A percentile compares a stretch with the other conserved stretches of the same genome.
Conservation (phyloP, 1,140 invertebrate species). For the Drosophila arizonae region DNA sequence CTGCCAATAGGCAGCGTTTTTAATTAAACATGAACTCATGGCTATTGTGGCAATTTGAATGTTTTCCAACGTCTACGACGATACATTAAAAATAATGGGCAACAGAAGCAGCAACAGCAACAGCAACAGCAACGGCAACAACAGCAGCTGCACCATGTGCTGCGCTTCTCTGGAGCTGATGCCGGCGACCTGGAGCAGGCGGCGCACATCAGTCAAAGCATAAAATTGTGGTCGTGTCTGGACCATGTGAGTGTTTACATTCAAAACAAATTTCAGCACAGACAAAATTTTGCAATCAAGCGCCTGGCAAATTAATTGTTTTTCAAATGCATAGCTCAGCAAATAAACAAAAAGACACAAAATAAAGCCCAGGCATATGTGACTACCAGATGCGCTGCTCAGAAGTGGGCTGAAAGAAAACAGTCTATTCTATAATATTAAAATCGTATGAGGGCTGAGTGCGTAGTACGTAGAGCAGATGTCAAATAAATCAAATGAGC, state of each 20-base stretch:
- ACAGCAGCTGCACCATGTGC: slow-evolving; percentile 44
- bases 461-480: too few relatives aligned
- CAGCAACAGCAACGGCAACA: background rate
- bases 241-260: slow-evolving; percentile 65
- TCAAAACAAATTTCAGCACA: slow-evolving; percentile 62
- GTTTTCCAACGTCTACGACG: slow-evolving; percentile 21
- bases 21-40: slow-evolving; percentile 77
- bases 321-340: slow-evolving; percentile 69
- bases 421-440: background rate
- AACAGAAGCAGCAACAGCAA: slow-evolving; percentile 7
- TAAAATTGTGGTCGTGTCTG: slow-evolving; percentile 68
- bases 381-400: slow-evolving; percentile 8
- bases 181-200: slow-evolving; percentile 1
- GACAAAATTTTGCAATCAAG: slow-evolving; percentile 56
- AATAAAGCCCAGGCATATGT: background rate
- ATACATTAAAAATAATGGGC: slow-evolving; percentile 31
- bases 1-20: slow-evolving; percentile 52
- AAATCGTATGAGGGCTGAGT: background rate
- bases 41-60: slow-evolving; percentile 22
- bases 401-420: background rate
- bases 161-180: slow-evolving; percentile 27
- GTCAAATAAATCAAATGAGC: too few relatives aligned
- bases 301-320: slow-evolving; percentile 68
- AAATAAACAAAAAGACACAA: slow-evolving; percentile 46
- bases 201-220: slow-evolving; percentile 67